Percentiles rank a stretch among this genome's conserved stretches.
Evolutionary conservation across 1,140 invertebrate species (phyloP).

Genomic region (Drosophila sproati): DNA sequence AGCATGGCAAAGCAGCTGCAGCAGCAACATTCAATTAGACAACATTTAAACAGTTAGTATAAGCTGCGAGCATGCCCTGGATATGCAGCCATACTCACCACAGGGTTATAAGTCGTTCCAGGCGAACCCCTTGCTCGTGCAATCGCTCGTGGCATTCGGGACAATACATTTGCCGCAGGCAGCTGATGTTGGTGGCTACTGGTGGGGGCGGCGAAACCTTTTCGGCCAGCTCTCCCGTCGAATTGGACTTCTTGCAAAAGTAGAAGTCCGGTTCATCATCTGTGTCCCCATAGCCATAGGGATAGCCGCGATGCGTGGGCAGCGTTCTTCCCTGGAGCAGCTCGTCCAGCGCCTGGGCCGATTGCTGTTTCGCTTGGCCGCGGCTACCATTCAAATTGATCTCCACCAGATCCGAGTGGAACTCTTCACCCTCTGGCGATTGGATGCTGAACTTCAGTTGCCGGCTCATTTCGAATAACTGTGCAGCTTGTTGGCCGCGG

Average conservation of each 20-base stretch:
- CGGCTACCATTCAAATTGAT: constrained; percentile 62
- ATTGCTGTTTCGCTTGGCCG: constrained; percentile 53
- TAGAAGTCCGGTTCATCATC: constrained; percentile 60
- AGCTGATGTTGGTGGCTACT: constrained; percentile 70
- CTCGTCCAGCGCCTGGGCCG: constrained; percentile 59
- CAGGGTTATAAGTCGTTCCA: constrained; percentile 67
- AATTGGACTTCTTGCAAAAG: constrained; percentile 71
- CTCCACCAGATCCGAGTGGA: constrained; percentile 59
- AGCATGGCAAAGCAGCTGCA: constrained; percentile 72
- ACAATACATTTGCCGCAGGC: constrained; percentile 78
- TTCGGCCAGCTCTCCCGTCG: constrained; percentile 66
- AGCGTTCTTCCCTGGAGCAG: constrained; percentile 37
- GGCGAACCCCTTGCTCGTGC: constrained; percentile 70
- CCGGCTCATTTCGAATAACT: constrained; percentile 65
- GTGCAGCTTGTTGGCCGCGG: constrained; percentile 18
- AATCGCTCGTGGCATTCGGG: constrained; percentile 75
- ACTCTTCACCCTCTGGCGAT: constrained; percentile 30
- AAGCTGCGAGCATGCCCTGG: background rate
- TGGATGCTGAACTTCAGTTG: constrained; percentile 66
- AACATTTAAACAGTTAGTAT: background rate
- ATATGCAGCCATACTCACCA: constrained; percentile 53
- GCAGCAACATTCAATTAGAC: background rate
- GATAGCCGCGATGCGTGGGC: constrained; percentile 68
- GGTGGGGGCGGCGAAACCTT: constrained; percentile 64
- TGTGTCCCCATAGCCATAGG: constrained; percentile 63